Evolutionary conservation across 30 jellyfish, hydroid and myxozoan genomes (phyloP).

Genomic region (Chrysaora quinquecirrha): DNA sequence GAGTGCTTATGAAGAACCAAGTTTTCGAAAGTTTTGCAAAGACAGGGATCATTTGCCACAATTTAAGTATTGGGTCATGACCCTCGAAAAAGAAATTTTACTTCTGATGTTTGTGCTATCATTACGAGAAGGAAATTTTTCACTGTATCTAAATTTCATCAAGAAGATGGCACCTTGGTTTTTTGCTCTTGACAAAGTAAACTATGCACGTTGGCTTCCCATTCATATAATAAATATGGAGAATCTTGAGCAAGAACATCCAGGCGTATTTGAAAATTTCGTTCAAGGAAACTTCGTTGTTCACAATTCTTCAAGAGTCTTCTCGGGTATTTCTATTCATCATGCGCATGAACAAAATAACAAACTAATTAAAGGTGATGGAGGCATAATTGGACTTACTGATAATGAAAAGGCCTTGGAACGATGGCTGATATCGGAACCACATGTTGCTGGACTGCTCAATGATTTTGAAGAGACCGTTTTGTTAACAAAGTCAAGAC

Average conservation of each 20-base stretch:
- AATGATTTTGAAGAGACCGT: neutral
- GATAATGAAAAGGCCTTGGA: neutral
- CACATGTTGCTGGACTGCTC: neutral
- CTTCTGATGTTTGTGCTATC: neutral
- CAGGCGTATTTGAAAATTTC: neutral
- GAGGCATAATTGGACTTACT: neutral
- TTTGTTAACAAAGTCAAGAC: neutral
- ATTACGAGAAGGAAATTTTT: neutral
- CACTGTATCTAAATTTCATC: neutral
- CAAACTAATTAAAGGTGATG: neutral
- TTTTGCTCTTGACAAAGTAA: neutral
- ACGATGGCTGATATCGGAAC: neutral
- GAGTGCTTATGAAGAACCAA: neutral
- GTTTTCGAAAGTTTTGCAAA: neutral
- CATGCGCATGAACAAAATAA: neutral
- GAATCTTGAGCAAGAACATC: neutral
- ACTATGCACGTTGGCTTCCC: neutral
- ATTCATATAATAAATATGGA: neutral
- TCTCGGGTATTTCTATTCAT: neutral
- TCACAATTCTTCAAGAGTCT: neutral
- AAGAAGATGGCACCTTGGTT: neutral
- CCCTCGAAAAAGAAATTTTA: neutral
- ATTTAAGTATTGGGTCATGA: neutral
- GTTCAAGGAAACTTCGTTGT: neutral
- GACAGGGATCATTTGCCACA: neutral